Base-by-base conservation (phyloP, 2,888 invertebrate genomes). In the Incurvaria masculella region DNA sequence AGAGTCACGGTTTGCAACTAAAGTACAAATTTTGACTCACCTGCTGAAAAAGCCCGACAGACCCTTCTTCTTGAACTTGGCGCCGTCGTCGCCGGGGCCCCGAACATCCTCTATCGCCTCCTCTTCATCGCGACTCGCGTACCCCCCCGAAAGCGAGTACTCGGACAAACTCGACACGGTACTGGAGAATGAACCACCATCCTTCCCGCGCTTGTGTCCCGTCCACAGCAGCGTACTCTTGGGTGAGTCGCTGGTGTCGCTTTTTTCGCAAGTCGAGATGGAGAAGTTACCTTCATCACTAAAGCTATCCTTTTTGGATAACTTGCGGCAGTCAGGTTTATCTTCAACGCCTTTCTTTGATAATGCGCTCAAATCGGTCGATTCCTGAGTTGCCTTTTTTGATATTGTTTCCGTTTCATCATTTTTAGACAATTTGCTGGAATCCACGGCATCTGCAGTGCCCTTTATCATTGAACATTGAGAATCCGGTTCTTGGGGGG, bases 101-200 rank as follows among this genome's bases (percentile, higher is more conserved):
- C 60, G 56, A 2, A 59, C 60, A 52, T 69, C 69, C 19, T 40
- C 45, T 18, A 16, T 5, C 2, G 59, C 59, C 16, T 63, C 55
- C 39, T 72, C 74, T 51, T 82, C 81, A 18, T 81, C 81, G 45
- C 73, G 74, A 0, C 82, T 81, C 3, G 75, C 68, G 53, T 72
- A 75, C 54, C 85, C 86, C 4, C 85, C 85, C 19, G 78, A 73
- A 2, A 86, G 75, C 1, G 87, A 87, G 48, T 83, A 83, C 65
- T 87, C 87, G n/a, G 87, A 87, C 26, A 86, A 67, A 61, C 85
- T 87, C 8, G 87, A 87, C 47, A 86, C 81, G 18, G 86, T 87
- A 58, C 87, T 88, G 2, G 85, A 85, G 63, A 83, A 84, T 1
- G 84, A 84, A 2, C 84, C 83, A 44, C 82, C 81, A 61, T 83